Base-by-base conservation (phyloP, 37 sponge, comb jelly and placozoan species). In the Corticium candelabrum region DNA sequence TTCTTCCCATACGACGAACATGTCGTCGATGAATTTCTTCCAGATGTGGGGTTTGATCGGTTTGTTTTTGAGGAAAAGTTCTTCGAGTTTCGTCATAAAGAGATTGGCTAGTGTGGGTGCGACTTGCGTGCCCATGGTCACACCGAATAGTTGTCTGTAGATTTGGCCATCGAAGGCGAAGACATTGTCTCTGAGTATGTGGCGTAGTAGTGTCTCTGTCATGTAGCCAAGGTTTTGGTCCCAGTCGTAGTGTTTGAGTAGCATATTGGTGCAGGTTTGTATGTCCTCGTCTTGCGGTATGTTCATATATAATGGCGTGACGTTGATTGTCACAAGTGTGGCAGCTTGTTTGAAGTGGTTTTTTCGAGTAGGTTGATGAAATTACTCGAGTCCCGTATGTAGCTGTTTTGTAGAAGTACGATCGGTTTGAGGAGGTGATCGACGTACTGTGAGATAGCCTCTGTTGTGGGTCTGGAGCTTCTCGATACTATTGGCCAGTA, bases 91-190 rank as follows among this genome's bases (percentile, higher is more conserved):
- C 27, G 70, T 69, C 83, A 82, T 77, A 3, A 82, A 57, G 30
- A 82, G 57, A 35, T 82, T 82, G 2, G 83, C 83, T 41, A 74
- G 75, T 35, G 68, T 50, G 15, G 84, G 83, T 30, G 83, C 37
- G 75, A 82, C 74, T 2, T 71, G n/a, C 0, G 83, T 82, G 29
- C 77, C 83, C 83, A 82, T 82, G 34, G 83, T 68, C 33, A 76
- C 75, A 0, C 83, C 83, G 7, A 50, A 40, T 5, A 68, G 32
- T 78, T 82, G 83, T 4, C 74, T 76, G 77, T 62, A 82, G 39
- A 27, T 36, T 41, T 82, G 31, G 31, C 41, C 67, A 34, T 4
- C 76, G 40, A 82, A 82, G n/a, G 7, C 43, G 76, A 82, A 78
- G 38, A 67, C 41, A 50, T 82, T 78, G 41, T 75, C 41, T 50